Evolutionary conservation across 2,888 invertebrate species (phyloP), one percentile per base, ranked within the genome.

Genomic region (Plagodis pulveraria): DNA sequence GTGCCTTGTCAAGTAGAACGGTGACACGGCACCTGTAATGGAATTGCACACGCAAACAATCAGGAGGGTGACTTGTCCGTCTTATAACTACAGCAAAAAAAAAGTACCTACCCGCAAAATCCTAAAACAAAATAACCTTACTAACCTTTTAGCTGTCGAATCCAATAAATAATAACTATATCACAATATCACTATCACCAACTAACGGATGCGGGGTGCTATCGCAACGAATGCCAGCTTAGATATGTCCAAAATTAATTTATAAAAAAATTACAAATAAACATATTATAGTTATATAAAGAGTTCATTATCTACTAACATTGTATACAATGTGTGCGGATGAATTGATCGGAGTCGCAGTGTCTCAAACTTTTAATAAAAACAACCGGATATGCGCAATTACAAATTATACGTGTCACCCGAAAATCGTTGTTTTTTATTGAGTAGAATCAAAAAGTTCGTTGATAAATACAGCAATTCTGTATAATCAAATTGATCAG

Each of bases 301-400:
- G 54, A 69, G 62, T 50, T 59, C 56, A 69, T 83, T 83, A 81
- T 82, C 81, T 58, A 62, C 44, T 58, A 70, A 70, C 72, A 67
- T 62, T 71, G 62, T 53, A 58, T 54, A 50, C 57, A 56, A 58
- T 58, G 58, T 58, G 55, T 58, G 55, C 63, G 44, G 62, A 46
- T 63, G 69, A 72, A 77, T 77, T 68, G 77, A 77, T 77, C 68
- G 52, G 57, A 36, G 36, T 42, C 38, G 40, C 50, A 22, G 38
- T 11, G 79, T 78, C 77, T 76, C 85, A 85, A 87, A 82, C 69
- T 83, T 80, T 77, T 22, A 0, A 11, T 22, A 22, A 22, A 22
- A 22, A 22, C 22, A 22, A 4, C 22, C 22, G 22, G 4, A 22
- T 22, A 22, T 22, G 22, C 22, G 1, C 22, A 4, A 4, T 2